Conservation (phyloP, 1,140 invertebrate species). For the Pachyrhynchus sulphureomaculatus region DNA sequence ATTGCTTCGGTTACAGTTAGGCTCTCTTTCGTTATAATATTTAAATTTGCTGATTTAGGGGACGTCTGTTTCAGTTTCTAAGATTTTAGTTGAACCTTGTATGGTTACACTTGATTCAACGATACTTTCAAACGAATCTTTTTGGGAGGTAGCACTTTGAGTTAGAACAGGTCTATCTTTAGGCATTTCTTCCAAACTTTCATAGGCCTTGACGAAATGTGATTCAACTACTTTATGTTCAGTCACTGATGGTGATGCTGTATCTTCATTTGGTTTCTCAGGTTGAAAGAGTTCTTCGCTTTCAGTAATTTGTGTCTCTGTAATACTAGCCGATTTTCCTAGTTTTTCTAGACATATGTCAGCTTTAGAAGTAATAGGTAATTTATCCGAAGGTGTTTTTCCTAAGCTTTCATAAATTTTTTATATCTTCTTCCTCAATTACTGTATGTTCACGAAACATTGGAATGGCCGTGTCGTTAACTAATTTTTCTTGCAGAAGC, state of each 20-base stretch:
- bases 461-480: conserved; percentile 25
- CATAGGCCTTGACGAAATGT: conserved; percentile 37
- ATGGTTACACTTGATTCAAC: conserved; percentile 52
- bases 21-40: conserved; percentile 53
- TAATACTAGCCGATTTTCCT: conserved; percentile 25
- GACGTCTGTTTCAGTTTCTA: conserved; percentile 44
- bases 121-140: conserved; percentile 48
- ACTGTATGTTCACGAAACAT: conserved; percentile 41
- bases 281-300: conserved; percentile 13
- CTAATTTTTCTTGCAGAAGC: conserved; percentile 5
- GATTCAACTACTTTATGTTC: conserved; percentile 40
- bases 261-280: conserved; percentile 23
- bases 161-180: conserved; percentile 31
- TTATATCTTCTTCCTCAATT: conserved; percentile 38
- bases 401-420: conserved; percentile 25
- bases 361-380: conserved; percentile 7
- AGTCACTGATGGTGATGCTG: conserved; percentile 34
- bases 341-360: conserved; percentile 32
- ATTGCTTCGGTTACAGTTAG: conserved; percentile 55
- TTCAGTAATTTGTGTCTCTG: conserved; percentile 27
- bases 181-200: conserved; percentile 20
- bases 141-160: conserved; percentile 23
- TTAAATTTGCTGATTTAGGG: conserved; percentile 48
- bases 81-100: conserved; percentile 46
- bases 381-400: not conserved